phyloP scores from a whole-genome alignment of 2,888 invertebrate species.

The Trichacis sp. region DNA sequence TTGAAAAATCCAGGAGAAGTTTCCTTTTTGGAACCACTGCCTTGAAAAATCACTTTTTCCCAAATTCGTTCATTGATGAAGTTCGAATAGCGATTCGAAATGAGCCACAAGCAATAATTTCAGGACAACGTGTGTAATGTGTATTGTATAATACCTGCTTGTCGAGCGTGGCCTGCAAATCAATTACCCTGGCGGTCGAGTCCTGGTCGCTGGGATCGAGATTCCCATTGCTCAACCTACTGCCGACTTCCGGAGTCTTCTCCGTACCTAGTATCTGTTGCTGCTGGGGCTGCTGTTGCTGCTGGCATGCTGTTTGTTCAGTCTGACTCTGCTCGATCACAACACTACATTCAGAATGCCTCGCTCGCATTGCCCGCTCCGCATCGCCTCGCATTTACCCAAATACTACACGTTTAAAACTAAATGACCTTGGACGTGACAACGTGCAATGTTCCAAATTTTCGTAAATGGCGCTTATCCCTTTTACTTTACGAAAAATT shows the following conservation, averaged over 20 bases:
- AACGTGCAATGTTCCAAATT: constrained; percentile 42
- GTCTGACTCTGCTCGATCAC: constrained; percentile 65
- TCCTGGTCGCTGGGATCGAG: constrained; percentile 71
- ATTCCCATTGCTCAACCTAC: constrained; percentile 66
- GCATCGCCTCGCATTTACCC: constrained; percentile 52
- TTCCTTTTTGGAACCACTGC: too few species aligned
- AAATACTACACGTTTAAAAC: constrained; percentile 49
- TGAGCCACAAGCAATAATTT: too few species aligned
- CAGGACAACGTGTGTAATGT: too few species aligned
- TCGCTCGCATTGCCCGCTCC: constrained; percentile 53
- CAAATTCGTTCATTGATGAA: too few species aligned
- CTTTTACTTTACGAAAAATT: too few species aligned
- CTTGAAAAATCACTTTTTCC: too few species aligned
- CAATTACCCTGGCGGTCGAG: constrained; percentile 77
- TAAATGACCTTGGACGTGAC: constrained; percentile 47
- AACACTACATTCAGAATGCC: constrained; percentile 69
- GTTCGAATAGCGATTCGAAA: too few species aligned
- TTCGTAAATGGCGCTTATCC: not conserved
- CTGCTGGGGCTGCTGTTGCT: constrained; percentile 41
- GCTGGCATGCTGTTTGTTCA: constrained; percentile 61
- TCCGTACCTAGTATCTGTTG: constrained; percentile 56
- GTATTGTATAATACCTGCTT: constrained; percentile 89
- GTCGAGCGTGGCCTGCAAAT: constrained; percentile 87
- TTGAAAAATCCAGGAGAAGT: too few species aligned
- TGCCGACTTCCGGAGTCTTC: constrained; percentile 57